A percentile compares a stretch with the other conserved stretches of the same genome.
phyloP scores from a whole-genome alignment of 2,797 vertebrate genomes.

The Aplochiton taeniatus region DNA sequence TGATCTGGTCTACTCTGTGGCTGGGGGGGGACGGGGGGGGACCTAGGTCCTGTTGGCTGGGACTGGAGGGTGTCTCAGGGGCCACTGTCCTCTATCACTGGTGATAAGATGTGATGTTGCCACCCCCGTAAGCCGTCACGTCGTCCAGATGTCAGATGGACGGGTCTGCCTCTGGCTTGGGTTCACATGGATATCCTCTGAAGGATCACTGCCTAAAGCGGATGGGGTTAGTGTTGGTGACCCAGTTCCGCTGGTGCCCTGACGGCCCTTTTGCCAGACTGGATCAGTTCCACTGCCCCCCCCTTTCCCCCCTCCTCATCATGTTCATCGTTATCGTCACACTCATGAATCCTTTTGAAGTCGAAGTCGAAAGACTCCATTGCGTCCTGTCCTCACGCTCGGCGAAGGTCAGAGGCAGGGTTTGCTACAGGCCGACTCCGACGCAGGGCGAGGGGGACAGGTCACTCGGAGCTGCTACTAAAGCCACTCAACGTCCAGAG shows the following conservation, averaged over 20 bases:
- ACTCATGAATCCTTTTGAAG: not conserved
- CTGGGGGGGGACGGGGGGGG: not conserved
- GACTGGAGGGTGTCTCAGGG: slow-evolving; percentile 33
- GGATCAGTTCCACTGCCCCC: not conserved
- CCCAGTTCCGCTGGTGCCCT: slow-evolving; percentile 9
- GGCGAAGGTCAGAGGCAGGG: slow-evolving; percentile 4
- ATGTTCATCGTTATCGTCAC: not conserved
- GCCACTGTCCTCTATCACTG: slow-evolving; percentile 36
- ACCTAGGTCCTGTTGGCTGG: slow-evolving; percentile 28
- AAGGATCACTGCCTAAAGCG: slow-evolving; percentile 34
- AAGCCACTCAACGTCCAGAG: slow-evolving; percentile 42
- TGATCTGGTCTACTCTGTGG: slow-evolving; percentile 18
- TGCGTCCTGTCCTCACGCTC: slow-evolving; percentile 14
- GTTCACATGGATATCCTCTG: slow-evolving; percentile 39
- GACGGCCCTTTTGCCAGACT: slow-evolving; percentile 1
- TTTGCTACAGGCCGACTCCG: slow-evolving; percentile 38
- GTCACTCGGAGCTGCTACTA: slow-evolving; percentile 33
- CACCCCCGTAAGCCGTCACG: slow-evolving; percentile 44
- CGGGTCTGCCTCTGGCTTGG: slow-evolving; percentile 42
- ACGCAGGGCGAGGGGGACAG: slow-evolving; percentile 40
- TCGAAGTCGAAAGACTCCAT: slow-evolving; percentile 9
- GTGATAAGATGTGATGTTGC: slow-evolving; percentile 50
- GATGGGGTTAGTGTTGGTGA: not conserved
- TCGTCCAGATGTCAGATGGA: slow-evolving; percentile 46
- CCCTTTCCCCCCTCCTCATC: not conserved